Evolutionary conservation across 2,113 vertebrate species (phyloP).

Genomic region (Emydocephalus ijimae): DNA sequence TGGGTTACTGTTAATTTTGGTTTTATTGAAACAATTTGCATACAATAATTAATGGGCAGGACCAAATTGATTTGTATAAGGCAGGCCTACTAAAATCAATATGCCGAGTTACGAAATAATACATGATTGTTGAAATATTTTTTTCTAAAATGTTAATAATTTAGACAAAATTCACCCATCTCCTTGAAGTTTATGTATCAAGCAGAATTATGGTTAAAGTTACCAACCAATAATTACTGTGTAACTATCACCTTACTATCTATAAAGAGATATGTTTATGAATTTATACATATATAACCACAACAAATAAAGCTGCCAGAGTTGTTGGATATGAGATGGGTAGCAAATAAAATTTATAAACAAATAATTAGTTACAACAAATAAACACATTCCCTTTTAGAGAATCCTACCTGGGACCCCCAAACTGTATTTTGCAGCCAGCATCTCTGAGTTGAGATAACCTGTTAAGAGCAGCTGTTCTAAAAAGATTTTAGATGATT

Average conservation of each 20-base stretch:
- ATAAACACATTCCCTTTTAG: neutral
- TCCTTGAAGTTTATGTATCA: neutral
- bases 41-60: neutral
- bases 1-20: neutral
- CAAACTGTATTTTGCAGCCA: slow-evolving; percentile 46
- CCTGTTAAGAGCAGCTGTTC: slow-evolving; percentile 41
- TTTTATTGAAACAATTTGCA: neutral
- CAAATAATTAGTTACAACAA: neutral
- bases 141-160: neutral
- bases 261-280: slow-evolving; percentile 3
- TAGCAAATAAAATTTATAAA: neutral
- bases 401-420: slow-evolving; percentile 57
- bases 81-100: neutral
- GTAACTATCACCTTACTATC: slow-evolving; percentile 30
- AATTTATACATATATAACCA: neutral
- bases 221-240: slow-evolving; percentile 22
- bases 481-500: slow-evolving; percentile 57
- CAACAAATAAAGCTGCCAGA: neutral
- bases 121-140: neutral
- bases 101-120: neutral
- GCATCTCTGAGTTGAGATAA: slow-evolving; percentile 48
- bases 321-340: neutral
- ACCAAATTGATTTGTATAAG: neutral
- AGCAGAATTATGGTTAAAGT: slow-evolving; percentile 8
- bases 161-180: neutral